Conservation (phyloP, 2,113 vertebrate species). For the Anser brachyrhynchus region DNA sequence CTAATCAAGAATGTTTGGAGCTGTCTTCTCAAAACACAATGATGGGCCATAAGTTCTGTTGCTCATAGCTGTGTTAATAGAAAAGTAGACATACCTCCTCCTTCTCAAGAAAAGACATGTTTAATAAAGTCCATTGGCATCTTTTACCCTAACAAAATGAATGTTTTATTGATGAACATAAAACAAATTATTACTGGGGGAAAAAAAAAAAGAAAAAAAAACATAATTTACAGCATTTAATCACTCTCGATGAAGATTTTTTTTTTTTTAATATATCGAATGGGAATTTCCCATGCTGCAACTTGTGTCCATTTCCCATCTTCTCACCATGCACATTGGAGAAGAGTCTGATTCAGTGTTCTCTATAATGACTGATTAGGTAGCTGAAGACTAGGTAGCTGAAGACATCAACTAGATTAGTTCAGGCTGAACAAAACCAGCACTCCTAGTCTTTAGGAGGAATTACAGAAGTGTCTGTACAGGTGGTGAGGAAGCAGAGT, state of each 20-base stretch:
- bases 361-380: background rate
- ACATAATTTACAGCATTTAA: background rate
- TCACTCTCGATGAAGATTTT: rapidly evolving
- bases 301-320: background rate
- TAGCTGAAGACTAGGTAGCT: background rate
- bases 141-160: background rate
- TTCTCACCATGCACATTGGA: background rate
- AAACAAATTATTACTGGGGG: background rate
- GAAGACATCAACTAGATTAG: background rate
- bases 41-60: rapidly evolving
- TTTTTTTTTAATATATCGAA: background rate
- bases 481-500: background rate
- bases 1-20: background rate
- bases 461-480: background rate
- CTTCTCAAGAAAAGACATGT: background rate
- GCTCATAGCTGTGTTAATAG: background rate
- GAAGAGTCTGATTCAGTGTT: background rate
- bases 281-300: background rate
- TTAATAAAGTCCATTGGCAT: background rate
- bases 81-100: background rate
- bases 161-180: background rate
- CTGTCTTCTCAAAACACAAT: background rate
- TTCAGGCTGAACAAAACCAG: background rate
- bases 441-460: background rate
- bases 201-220: background rate